Percentiles rank a stretch among this genome's conserved stretches.
These are phyloP conservation scores for Siniperca knerii DNA, from an alignment of 2,113 vertebrate species.

Conservation along the genomic window DNA sequence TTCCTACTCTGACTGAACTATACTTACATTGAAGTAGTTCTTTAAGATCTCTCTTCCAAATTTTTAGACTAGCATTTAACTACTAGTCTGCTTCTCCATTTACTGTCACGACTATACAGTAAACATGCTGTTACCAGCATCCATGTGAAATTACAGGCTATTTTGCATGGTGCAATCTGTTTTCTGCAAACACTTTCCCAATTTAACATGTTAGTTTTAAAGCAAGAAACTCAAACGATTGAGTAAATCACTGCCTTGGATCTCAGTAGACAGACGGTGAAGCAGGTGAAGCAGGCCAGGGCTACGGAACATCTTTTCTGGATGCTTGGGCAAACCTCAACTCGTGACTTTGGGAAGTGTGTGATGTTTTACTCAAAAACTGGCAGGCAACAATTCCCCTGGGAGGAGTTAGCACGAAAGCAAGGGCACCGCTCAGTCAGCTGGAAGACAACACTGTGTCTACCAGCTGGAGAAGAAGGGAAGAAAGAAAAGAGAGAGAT, in stretches of 20 bases:
- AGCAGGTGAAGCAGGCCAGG: background rate
- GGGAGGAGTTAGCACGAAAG: constrained; percentile 34
- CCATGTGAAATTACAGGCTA: constrained; percentile 31
- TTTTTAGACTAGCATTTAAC: constrained; percentile 18
- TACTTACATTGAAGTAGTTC: background rate
- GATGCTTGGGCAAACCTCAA: constrained; percentile 42
- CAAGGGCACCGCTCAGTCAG: constrained; percentile 13
- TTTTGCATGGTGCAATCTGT: background rate
- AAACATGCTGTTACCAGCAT: constrained; percentile 22
- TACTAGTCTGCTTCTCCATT: constrained; percentile 14
- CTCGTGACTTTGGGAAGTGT: constrained; percentile 34
- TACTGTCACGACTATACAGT: background rate
- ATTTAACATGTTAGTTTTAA: background rate
- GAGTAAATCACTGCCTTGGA: constrained; percentile 1
- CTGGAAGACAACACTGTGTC: constrained; percentile 22
- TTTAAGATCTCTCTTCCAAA: background rate
- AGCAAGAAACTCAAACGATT: background rate
- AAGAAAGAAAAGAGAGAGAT: constrained; percentile 13
- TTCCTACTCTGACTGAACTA: background rate
- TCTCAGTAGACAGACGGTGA: background rate
- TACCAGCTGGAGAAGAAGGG: constrained; percentile 13
- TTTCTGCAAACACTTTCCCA: background rate
- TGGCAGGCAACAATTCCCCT: constrained; percentile 2
- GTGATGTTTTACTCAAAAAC: constrained; percentile 42
- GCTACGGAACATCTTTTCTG: constrained; percentile 41